Percentiles rank a stretch among this genome's conserved stretches.
phyloP scores from a whole-genome alignment of 2,113 vertebrate species.

The Cinclus mexicanus region DNA sequence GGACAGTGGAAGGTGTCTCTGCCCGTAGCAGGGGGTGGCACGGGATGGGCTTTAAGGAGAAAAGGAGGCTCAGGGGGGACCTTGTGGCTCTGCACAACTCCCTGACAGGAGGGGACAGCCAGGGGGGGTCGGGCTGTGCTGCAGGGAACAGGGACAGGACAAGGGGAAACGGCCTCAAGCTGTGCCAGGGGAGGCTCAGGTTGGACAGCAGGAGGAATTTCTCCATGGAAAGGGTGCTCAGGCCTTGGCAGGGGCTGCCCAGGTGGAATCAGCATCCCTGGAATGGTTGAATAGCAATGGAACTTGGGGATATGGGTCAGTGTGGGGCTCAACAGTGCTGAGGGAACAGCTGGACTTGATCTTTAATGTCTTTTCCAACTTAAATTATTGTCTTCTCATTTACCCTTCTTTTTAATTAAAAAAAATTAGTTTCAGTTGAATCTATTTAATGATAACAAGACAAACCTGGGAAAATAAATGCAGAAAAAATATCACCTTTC shows the following conservation, averaged over 20 bases:
- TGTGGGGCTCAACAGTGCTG: background rate
- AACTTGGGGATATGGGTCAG: background rate
- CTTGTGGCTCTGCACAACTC: background rate
- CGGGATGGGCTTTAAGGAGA: fast-evolving
- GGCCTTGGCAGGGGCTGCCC: background rate
- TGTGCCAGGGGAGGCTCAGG: background rate
- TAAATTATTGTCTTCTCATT: background rate
- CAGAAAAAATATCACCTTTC: background rate
- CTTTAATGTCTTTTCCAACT: background rate
- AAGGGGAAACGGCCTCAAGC: background rate
- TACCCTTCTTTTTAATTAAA: background rate
- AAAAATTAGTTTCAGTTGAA: background rate
- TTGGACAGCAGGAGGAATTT: background rate
- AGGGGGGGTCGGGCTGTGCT: background rate
- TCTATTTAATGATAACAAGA: background rate
- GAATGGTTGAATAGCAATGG: background rate
- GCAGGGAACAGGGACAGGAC: background rate
- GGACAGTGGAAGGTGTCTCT: background rate
- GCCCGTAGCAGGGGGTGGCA: background rate
- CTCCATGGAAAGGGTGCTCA: background rate
- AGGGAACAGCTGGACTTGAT: background rate
- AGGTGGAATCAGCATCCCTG: background rate
- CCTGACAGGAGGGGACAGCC: background rate
- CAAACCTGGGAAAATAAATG: background rate
- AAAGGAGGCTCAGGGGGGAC: background rate